These are phyloP conservation scores for Dryadula phaetusa DNA, from an alignment of 2,888 invertebrate species.

Conservation along the genomic window DNA sequence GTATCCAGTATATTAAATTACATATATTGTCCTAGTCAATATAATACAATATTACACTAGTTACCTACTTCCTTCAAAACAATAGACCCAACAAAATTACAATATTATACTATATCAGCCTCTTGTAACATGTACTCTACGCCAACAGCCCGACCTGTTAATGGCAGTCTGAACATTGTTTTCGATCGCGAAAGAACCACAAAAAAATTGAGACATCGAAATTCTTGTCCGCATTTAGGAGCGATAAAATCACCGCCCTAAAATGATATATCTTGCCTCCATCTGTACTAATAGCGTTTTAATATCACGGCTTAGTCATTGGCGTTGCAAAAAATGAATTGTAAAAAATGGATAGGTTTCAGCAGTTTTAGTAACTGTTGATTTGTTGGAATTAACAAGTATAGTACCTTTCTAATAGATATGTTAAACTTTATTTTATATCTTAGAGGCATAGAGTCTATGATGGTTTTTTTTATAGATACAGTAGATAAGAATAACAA, in stretches of 20 bases:
- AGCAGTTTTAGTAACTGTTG: slow-evolving; percentile 43
- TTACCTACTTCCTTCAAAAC: neutral
- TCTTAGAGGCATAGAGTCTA: too few relatives aligned
- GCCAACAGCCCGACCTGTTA: slow-evolving; percentile 55
- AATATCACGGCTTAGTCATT: slow-evolving; percentile 78
- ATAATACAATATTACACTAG: too few relatives aligned
- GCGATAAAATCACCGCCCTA: slow-evolving; percentile 75
- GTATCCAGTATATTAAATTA: too few relatives aligned
- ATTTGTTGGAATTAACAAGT: slow-evolving; percentile 45
- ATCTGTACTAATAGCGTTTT: slow-evolving; percentile 81
- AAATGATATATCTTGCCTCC: slow-evolving; percentile 75
- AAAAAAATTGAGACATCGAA: slow-evolving; percentile 73
- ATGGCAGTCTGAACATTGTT: slow-evolving; percentile 66
- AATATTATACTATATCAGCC: neutral
- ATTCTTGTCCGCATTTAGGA: slow-evolving; percentile 75
- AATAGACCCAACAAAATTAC: neutral
- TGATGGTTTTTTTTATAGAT: too few relatives aligned
- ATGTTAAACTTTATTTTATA: too few relatives aligned
- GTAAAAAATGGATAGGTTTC: slow-evolving; percentile 48
- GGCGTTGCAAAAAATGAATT: slow-evolving; percentile 45
- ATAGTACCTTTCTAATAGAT: slow-evolving; percentile 32
- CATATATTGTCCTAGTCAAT: too few relatives aligned
- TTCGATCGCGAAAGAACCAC: slow-evolving; percentile 60
- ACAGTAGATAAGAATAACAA: too few relatives aligned
- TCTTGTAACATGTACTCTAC: neutral